Conservation (phyloP, 2,113 vertebrate species). For the Felis catus region DNA sequence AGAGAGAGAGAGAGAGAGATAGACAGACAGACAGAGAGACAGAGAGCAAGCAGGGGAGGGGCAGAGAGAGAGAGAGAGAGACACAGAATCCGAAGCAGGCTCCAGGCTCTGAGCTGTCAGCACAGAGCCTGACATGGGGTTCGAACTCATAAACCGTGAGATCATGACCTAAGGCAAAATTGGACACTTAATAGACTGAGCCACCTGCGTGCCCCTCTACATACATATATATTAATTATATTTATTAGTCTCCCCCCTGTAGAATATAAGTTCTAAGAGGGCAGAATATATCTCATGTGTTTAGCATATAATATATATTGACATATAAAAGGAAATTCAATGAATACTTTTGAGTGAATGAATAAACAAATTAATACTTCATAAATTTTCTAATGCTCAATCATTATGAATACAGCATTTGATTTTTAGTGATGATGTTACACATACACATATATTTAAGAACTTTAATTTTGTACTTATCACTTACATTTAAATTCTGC, state of each 20-base stretch:
- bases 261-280: neutral
- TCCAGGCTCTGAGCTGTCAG: no score
- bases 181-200: no score
- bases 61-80: no score
- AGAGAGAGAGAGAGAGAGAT: no score
- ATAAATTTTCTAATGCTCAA: constrained; percentile 1
- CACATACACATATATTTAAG: neutral
- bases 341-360: constrained; percentile 21
- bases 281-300: neutral
- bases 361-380: constrained; percentile 12
- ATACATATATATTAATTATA: no score
- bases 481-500: constrained; percentile 11
- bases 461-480: constrained; percentile 1
- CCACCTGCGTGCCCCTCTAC: no score
- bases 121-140: no score
- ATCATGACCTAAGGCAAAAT: no score
- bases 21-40: no score
- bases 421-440: neutral
- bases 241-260: neutral
- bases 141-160: no score
- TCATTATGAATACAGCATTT: neutral
- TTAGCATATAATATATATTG: neutral
- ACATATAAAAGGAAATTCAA: neutral
- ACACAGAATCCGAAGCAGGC: no score
- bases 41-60: no score